These are phyloP conservation scores for Melanophora roralis DNA, from an alignment of 2,888 invertebrate genomes.

Conservation along the genomic window DNA sequence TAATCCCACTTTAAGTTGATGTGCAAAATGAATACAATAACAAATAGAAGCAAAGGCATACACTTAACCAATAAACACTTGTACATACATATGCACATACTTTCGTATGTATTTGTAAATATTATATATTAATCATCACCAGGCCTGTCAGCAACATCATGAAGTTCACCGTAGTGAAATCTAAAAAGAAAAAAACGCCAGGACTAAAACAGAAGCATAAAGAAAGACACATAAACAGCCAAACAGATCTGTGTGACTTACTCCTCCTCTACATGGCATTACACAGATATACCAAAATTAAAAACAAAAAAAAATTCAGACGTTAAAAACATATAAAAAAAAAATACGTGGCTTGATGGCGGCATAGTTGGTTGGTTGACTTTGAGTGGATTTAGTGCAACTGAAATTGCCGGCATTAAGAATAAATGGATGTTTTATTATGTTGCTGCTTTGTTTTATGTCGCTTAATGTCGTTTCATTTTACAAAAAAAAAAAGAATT, in stretches of 20 bases:
- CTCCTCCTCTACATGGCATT: background rate
- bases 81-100: background rate
- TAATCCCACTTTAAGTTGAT: constrained; percentile 25
- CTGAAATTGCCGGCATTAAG: constrained; percentile 65
- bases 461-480: constrained; percentile 58
- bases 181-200: no score
- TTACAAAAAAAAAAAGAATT: no score
- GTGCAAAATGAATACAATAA: constrained; percentile 26
- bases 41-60: background rate
- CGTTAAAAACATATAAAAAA: background rate
- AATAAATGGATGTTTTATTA: constrained; percentile 65
- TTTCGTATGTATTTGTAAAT: background rate
- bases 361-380: constrained; percentile 51
- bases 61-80: background rate
- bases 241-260: background rate
- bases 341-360: constrained; percentile 36
- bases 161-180: background rate
- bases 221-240: background rate
- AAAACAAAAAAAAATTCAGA: constrained; percentile 13
- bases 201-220: background rate
- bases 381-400: constrained; percentile 65
- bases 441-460: constrained; percentile 62
- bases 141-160: background rate
- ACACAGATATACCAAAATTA: constrained; percentile 36
- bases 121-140: constrained; percentile 36